Evolutionary conservation across 2,797 vertebrate species (phyloP).

Genomic region (Propithecus deckenii): DNA sequence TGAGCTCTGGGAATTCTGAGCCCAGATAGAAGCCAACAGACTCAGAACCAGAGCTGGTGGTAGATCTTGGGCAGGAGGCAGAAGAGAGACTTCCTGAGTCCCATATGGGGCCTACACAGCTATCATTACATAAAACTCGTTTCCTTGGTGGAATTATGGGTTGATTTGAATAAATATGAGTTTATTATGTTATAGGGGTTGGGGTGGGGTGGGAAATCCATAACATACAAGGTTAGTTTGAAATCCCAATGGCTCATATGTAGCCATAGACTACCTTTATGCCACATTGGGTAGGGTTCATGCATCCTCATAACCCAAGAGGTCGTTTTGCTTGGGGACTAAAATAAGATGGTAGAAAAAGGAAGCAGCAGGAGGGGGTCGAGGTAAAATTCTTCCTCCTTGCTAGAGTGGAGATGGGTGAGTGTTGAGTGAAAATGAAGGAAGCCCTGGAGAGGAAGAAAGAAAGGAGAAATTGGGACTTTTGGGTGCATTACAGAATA

Average conservation of each 20-base stretch:
- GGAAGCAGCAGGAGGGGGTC: too few species aligned
- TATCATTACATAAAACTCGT: not conserved
- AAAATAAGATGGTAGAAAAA: not conserved
- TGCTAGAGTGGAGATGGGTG: not conserved
- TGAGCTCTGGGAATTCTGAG: not conserved
- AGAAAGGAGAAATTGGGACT: not conserved
- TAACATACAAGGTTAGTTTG: not conserved
- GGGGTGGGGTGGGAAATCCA: not conserved
- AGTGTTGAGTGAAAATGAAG: not conserved
- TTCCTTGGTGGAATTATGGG: not conserved
- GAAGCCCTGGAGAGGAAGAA: not conserved
- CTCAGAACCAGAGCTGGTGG: not conserved
- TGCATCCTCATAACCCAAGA: not conserved
- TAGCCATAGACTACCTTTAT: not conserved
- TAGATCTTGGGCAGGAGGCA: not conserved
- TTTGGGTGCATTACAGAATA: not conserved
- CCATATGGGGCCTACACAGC: not conserved
- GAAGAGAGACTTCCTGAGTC: not conserved
- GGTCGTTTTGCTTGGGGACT: not conserved
- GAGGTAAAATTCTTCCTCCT: not conserved
- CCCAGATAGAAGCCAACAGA: not conserved
- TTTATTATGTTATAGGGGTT: not conserved
- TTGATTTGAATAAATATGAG: not conserved
- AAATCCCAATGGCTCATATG: not conserved
- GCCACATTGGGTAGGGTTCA: not conserved